Evolutionary conservation across 2,113 vertebrate species (phyloP).

Genomic region (Sigmodon hispidus): DNA sequence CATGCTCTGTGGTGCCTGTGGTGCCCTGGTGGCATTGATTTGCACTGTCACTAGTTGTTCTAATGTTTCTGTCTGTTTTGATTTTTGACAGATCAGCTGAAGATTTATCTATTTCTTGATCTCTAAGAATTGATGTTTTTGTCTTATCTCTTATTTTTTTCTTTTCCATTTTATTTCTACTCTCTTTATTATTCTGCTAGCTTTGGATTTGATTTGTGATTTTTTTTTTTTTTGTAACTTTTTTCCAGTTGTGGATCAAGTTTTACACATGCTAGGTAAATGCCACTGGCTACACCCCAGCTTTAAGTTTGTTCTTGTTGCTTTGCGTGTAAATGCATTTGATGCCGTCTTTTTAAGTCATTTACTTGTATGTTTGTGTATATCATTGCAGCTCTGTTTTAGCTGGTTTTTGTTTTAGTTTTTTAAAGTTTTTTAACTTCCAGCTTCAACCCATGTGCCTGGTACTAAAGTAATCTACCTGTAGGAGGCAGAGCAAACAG

Average conservation of each 20-base stretch:
- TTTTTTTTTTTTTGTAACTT: not conserved
- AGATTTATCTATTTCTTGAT: slow-evolving; percentile 6
- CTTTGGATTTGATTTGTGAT: not conserved
- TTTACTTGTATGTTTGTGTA: not conserved
- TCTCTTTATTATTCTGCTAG: not conserved
- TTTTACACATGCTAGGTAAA: not conserved
- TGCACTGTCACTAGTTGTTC: not conserved
- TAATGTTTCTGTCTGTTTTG: not conserved
- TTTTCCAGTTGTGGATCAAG: not conserved
- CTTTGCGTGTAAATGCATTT: not conserved
- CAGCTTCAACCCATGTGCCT: not conserved
- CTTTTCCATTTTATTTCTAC: not conserved
- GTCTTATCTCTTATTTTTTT: not conserved
- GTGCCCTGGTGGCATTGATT: not conserved
- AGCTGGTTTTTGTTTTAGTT: not conserved
- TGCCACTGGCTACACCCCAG: not conserved
- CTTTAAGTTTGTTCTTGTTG: not conserved
- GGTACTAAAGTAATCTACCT: not conserved
- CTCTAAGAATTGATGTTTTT: not conserved
- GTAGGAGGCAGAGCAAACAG: not conserved
- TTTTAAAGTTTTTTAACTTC: not conserved
- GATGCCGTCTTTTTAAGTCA: not conserved
- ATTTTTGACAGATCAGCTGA: not conserved
- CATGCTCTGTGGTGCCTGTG: not conserved
- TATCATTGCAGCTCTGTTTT: not conserved